Evolutionary conservation across 2,113 vertebrate species (phyloP).

Genomic region (Microtus montanus): DNA sequence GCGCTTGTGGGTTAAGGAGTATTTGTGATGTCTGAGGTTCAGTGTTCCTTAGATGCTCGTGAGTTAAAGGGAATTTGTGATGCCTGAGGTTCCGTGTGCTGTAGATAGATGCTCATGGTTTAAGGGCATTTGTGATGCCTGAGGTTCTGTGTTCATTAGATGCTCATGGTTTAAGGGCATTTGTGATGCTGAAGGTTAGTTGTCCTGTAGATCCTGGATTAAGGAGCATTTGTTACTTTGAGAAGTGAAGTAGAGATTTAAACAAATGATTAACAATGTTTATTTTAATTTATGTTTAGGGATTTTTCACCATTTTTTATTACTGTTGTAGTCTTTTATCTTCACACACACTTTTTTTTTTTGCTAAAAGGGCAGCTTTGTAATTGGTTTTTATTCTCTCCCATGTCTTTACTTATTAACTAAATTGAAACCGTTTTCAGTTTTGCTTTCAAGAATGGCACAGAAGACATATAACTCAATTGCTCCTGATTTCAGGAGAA

Average conservation of each 20-base stretch:
- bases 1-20: not conserved
- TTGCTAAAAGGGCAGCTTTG: slow-evolving; percentile 12
- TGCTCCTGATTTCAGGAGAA: not conserved
- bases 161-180: no score
- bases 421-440: not conserved
- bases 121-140: not conserved
- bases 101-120: not conserved
- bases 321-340: not conserved
- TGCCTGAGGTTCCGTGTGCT: not conserved
- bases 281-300: slow-evolving; percentile 13
- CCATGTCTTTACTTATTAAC: not conserved
- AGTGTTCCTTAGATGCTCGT: no score
- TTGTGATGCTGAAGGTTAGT: no score
- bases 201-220: no score
- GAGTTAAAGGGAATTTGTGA: no score
- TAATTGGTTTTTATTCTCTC: slow-evolving; percentile 17
- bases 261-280: not conserved
- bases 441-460: slow-evolving; percentile 24
- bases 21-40: not conserved
- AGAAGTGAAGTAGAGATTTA: not conserved
- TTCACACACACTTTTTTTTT: not conserved
- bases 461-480: not conserved
- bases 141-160: not conserved
- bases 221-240: not conserved
- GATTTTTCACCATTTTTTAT: not conserved